These are phyloP conservation scores for Teleiodes luculella DNA, from an alignment of 2,888 invertebrate genomes.

Conservation along the genomic window DNA sequence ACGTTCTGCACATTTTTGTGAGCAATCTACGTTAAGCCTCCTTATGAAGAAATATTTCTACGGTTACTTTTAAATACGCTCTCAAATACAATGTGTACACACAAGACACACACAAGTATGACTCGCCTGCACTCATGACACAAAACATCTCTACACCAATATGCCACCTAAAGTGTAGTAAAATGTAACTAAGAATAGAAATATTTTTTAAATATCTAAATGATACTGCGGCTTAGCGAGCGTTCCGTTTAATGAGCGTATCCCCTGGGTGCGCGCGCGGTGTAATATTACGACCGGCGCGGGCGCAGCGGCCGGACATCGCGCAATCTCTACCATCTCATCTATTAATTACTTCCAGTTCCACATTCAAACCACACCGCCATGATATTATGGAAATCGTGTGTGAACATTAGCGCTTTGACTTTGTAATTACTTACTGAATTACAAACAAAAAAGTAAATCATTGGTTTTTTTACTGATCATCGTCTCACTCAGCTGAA, in stretches of 20 bases:
- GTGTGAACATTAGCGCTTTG: background rate
- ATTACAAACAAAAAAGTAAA: background rate
- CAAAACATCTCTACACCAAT: too few relatives aligned
- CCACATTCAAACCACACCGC: background rate
- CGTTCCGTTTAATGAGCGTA: conserved; percentile 21
- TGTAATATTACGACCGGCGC: conserved; percentile 56
- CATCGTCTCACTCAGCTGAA: too few relatives aligned
- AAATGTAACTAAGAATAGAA: too few relatives aligned
- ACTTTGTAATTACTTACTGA: background rate
- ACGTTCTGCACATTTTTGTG: too few relatives aligned
- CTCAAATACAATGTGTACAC: too few relatives aligned
- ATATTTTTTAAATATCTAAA: background rate
- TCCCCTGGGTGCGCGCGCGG: conserved; percentile 43
- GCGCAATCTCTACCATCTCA: conserved; percentile 43
- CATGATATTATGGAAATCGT: background rate
- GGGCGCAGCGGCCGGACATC: conserved; percentile 56
- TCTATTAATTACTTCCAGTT: conserved; percentile 42
- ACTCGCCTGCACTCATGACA: too few relatives aligned
- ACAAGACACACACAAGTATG: too few relatives aligned
- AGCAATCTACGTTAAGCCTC: too few relatives aligned
- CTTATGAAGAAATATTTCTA: too few relatives aligned
- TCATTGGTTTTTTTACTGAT: too few relatives aligned
- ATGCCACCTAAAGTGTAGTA: too few relatives aligned
- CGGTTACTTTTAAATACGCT: too few relatives aligned
- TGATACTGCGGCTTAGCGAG: background rate